phyloP scores from a whole-genome alignment of 1,140 invertebrate species.

The Drosophila prosaltans region DNA sequence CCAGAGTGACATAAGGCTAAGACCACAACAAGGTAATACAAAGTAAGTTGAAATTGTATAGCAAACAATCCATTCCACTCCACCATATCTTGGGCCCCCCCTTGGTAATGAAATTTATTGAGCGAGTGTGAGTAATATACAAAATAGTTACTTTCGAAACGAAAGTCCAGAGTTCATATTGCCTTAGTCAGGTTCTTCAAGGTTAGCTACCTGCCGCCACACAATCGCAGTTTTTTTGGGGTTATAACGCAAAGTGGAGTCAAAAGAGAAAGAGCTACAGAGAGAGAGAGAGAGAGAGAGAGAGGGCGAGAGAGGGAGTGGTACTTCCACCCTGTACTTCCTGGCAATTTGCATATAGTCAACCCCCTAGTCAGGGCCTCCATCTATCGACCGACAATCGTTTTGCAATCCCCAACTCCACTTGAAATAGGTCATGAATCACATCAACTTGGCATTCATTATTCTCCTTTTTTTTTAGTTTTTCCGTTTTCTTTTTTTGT shows the following conservation, averaged over 20 bases:
- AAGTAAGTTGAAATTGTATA: constrained; percentile 10
- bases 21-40: background rate
- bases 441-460: background rate
- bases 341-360: constrained; percentile 10
- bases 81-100: background rate
- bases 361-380: background rate
- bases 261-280: background rate
- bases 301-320: background rate
- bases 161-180: constrained; percentile 9
- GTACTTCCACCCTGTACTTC: background rate
- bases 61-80: background rate
- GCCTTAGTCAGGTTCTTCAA: constrained; percentile 30
- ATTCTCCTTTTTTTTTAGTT: too few species aligned
- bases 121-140: constrained; percentile 15
- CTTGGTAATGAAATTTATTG: constrained; percentile 2
- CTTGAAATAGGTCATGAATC: constrained; percentile 7
- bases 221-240: constrained; percentile 13
- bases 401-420: background rate
- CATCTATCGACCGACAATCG: background rate
- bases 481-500: background rate
- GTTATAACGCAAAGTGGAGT: background rate
- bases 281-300: background rate
- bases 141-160: constrained; percentile 7
- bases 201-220: constrained; percentile 20
- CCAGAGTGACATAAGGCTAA: too few species aligned